phyloP scores from a whole-genome alignment of 2,888 invertebrate genomes.

The Mythimna vitellina region DNA sequence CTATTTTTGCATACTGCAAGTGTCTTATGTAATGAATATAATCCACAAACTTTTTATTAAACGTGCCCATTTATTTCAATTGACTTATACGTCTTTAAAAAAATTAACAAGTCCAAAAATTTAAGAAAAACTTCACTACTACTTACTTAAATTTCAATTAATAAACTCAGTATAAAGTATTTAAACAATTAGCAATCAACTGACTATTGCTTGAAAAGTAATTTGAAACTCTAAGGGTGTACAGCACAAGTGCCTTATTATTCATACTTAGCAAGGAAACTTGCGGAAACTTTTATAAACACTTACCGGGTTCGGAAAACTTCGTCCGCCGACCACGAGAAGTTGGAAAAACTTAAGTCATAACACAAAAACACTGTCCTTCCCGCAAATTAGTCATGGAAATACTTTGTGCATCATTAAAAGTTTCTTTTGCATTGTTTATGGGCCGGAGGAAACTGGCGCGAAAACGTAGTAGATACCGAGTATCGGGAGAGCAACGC shows the following conservation, averaged over 20 bases:
- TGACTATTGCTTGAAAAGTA: constrained; percentile 23
- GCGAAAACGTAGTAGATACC: constrained; percentile 59
- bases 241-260: constrained; percentile 43
- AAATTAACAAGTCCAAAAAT: neutral
- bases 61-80: neutral
- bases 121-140: neutral
- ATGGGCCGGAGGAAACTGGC: constrained; percentile 62
- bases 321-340: constrained; percentile 54
- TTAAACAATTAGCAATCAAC: constrained; percentile 12
- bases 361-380: constrained; percentile 64
- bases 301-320: constrained; percentile 68
- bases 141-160: neutral
- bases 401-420: constrained; percentile 57
- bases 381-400: constrained; percentile 51
- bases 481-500: constrained; percentile 41
- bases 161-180: neutral
- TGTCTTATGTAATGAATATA: neutral
- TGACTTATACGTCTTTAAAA: neutral
- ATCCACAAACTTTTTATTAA: neutral
- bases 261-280: constrained; percentile 50
- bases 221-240: constrained; percentile 28
- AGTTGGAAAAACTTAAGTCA: constrained; percentile 59
- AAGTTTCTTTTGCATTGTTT: constrained; percentile 55
- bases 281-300: constrained; percentile 60
- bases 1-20: too few species aligned